Base-by-base conservation (phyloP, 2,113 vertebrate genomes). In the Chitala chitala region DNA sequence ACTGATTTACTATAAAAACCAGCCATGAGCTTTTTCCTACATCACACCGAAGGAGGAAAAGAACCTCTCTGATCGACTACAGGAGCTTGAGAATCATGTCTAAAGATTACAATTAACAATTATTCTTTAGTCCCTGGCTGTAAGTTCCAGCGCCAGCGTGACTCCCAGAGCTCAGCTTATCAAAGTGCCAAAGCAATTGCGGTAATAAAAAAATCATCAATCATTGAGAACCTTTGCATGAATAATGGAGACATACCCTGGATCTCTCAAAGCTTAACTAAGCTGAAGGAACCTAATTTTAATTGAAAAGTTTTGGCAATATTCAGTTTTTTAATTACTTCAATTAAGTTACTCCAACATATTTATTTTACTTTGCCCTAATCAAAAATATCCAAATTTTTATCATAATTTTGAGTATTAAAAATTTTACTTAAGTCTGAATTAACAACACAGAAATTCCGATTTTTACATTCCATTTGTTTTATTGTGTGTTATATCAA, bases 171-270 rank as follows among this genome's bases (percentile, higher is more conserved):
- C 51, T 54, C 31, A 36, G 31, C 50, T 71, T 54, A 71, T 71
- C 69, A 71, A 71, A 38, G 69, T 55, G 51, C 51, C 69, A 71
- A 71, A 42, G 69, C 50, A 54, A n/a, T n/a, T n/a, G n/a, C 31
- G 55, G 84, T 84, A 85, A 86, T 91, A 88, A 88, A 80, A 82
- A 84, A 61, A n/a, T 55, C 77, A 84, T 91, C 85, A 91, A 92
- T 92, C 88, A 90, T 90, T 90, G 84, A 92, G 85, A 77, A 46
- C 61, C 75, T 53, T 55, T 51, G 36, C 68, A 84, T 91, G 77
- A 91, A 93, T 93, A 88, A 93, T 92, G 90, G 87, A 82, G 73
- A 33, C 10, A 80, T 86, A 84, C 44, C 72, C 81, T 74, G 64
- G 87, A 17, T 74, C 65, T 33, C 91, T 87, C 88, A n/a, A n/a